Evolutionary conservation across 1,140 invertebrate genomes (phyloP), one percentile per base, ranked within the genome.

Genomic region (Acromyrmex charruanus): DNA sequence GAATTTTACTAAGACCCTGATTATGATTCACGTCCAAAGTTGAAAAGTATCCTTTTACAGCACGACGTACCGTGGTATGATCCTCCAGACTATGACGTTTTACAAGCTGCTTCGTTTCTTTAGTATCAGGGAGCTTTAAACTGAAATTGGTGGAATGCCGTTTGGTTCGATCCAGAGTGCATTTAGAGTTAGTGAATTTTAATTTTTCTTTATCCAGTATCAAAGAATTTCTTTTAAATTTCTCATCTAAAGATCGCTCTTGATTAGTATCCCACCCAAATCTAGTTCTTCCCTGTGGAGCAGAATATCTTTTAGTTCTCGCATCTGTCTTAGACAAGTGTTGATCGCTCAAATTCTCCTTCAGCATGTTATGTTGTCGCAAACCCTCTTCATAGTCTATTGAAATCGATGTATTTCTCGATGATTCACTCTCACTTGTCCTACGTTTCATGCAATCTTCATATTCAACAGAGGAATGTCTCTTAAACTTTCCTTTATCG

Each of bases 1-100:
- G 93, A 79, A 95, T 95, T 77, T 94, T 94, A 71, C 94, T 95
- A 9, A 92, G 77, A 39, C 94, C 94, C 44, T 95, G 94, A 91
- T 95, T 95, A 86, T 95, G 95, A 75, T 95, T 95, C 3, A 95
- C 93, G n/a, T 95, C 94, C 65, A 94, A 80, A 5, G 93, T 94
- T 0, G 94, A 94, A 5, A 84, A 84, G 59, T 91, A 94, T n/a
- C 93, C 86, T 68, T 94, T 94, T 10, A 91, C 77, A 39, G 87
- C 65, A 21, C 91, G 75, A 39, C 88, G 89, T 18, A 91, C 92
- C 0, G 88, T 49, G 3, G 85, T 72, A 18, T 92, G 94, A 74
- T 94, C 93, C 18, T 95, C 94, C 18, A 95, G 77, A 71, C 94
- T 95, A 44, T 94, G 93, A 6, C 94, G 90, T 65, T 94, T 94